A percentile compares a stretch with the other conserved stretches of the same genome.
Conservation (phyloP, 2,113 vertebrate species). For the Mandrillus leucophaeus region DNA sequence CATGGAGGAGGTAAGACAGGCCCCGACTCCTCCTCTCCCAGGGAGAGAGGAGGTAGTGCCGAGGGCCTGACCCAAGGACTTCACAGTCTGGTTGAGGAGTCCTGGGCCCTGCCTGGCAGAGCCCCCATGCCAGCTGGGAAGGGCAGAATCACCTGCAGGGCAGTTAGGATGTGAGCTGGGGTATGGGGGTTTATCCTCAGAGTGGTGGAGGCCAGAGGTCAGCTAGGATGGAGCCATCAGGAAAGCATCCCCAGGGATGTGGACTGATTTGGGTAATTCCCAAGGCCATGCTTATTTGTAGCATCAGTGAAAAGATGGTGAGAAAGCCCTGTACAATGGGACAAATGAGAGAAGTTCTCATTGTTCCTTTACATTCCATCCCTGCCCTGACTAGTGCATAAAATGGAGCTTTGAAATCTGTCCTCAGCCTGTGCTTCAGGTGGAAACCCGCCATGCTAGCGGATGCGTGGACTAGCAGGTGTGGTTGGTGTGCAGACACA, state of each 20-base stretch:
- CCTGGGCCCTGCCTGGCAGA: background rate
- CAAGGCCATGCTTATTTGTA: background rate
- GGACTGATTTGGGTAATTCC: background rate
- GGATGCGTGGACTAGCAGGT: too few species aligned
- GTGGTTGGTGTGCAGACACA: rapidly evolving
- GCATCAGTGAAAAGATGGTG: background rate
- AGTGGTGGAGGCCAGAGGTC: background rate
- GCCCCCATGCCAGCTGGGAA: background rate
- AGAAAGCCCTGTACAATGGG: background rate
- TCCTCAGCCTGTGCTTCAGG: background rate
- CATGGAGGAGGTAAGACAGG: background rate
- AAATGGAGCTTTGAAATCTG: background rate
- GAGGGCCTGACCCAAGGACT: background rate
- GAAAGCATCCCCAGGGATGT: background rate
- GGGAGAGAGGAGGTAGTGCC: background rate
- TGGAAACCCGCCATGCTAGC: background rate
- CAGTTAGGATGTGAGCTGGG: background rate
- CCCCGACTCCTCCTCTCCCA: background rate
- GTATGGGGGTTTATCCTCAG: background rate
- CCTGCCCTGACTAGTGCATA: background rate
- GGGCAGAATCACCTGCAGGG: background rate
- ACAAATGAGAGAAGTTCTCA: background rate
- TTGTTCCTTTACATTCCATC: background rate
- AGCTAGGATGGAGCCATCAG: background rate
- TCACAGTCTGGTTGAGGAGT: background rate